phyloP scores from a whole-genome alignment of 1,140 invertebrate species.

The Drosophila tani region DNA sequence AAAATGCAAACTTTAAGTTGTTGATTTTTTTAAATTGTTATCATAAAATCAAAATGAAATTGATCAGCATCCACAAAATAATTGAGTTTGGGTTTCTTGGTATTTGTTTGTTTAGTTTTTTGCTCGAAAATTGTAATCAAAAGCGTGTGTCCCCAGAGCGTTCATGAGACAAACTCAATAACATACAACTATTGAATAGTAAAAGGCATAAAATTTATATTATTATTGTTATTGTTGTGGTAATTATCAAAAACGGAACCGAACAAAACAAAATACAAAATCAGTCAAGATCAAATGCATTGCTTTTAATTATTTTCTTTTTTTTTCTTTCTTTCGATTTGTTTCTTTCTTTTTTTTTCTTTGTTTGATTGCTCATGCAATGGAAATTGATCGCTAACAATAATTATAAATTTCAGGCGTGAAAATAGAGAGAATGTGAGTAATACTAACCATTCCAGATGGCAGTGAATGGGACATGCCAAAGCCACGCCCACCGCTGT shows the following conservation, averaged over 20 bases:
- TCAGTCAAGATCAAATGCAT: slow-evolving; percentile 49
- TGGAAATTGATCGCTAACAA: slow-evolving; percentile 59
- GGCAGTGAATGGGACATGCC: slow-evolving; percentile 85
- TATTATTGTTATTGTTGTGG: slow-evolving; percentile 43
- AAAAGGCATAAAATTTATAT: slow-evolving; percentile 64
- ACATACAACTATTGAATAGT: slow-evolving; percentile 74
- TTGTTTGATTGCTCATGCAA: slow-evolving; percentile 66
- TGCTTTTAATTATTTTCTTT: slow-evolving; percentile 20
- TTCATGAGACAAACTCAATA: slow-evolving; percentile 82
- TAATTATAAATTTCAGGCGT: slow-evolving; percentile 50
- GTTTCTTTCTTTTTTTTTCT: background rate
- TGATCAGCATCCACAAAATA: slow-evolving; percentile 71
- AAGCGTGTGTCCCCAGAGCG: slow-evolving; percentile 83
- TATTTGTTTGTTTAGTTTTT: slow-evolving; percentile 34
- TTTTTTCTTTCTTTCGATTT: slow-evolving; percentile 19
- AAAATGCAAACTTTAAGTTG: slow-evolving; percentile 63
- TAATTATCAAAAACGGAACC: slow-evolving; percentile 48
- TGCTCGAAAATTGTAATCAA: slow-evolving; percentile 54
- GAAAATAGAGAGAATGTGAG: slow-evolving; percentile 8
- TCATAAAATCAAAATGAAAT: slow-evolving; percentile 55
- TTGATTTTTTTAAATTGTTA: slow-evolving; percentile 23
- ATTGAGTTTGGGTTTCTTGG: slow-evolving; percentile 25
- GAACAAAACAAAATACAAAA: slow-evolving; percentile 43
- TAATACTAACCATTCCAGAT: slow-evolving; percentile 84
- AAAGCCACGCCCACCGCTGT: slow-evolving; percentile 84